Evolutionary conservation across 1,140 invertebrate genomes (phyloP).

Genomic region (Idris sp.): DNA sequence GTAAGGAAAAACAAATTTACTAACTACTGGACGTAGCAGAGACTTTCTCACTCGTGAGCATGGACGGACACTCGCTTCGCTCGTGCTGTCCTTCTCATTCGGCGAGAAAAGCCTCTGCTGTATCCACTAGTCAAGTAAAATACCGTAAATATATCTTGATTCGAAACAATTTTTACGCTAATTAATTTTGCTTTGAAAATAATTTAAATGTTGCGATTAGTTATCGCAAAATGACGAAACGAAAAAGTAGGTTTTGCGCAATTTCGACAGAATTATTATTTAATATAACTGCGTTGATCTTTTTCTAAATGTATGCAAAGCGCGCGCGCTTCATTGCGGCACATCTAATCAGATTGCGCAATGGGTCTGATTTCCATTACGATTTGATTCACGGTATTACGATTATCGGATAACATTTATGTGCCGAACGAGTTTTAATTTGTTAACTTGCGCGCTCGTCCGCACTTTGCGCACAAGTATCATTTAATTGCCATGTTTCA

Average conservation of each 20-base stretch:
- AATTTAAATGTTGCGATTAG: constrained; percentile 34
- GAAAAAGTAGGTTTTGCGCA: constrained; percentile 24
- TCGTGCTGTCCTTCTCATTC: too few species aligned
- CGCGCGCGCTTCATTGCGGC: not conserved
- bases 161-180: not conserved
- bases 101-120: too few species aligned
- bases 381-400: constrained; percentile 48
- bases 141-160: too few species aligned
- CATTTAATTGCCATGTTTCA: constrained; percentile 34
- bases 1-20: too few species aligned
- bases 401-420: constrained; percentile 58
- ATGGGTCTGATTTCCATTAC: constrained; percentile 41
- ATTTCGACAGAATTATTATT: constrained; percentile 45
- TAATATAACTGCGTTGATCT: constrained; percentile 54
- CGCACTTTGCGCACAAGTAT: constrained; percentile 1
- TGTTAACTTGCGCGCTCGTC: constrained; percentile 32
- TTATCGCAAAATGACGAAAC: constrained; percentile 40
- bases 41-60: too few species aligned
- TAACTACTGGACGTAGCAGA: too few species aligned
- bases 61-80: too few species aligned
- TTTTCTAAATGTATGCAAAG: constrained; percentile 39
- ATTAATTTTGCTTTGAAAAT: constrained; percentile 5
- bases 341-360: constrained; percentile 52
- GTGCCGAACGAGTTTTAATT: constrained; percentile 42
- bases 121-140: too few species aligned